A percentile compares a stretch with the other conserved stretches of the same genome.
Evolutionary conservation across 2,888 invertebrate species (phyloP).

Genomic region (Steinernema hermaphroditum): DNA sequence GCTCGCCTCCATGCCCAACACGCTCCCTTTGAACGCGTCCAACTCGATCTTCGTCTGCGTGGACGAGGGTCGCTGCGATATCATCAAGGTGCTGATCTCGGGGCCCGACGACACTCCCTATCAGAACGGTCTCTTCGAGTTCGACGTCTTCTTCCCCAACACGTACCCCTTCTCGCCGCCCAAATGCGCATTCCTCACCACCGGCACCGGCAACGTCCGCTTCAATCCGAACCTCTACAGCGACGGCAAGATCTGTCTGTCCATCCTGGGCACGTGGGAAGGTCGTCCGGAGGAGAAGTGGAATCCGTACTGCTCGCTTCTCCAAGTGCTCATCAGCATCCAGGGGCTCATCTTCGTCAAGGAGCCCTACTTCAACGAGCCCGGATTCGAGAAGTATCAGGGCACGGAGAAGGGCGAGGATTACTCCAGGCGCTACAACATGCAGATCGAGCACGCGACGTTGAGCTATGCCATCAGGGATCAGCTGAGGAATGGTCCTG

Average conservation of each 20-base stretch:
- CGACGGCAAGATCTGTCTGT: conserved; percentile 70
- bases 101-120: conserved; percentile 72
- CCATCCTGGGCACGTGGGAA: conserved; percentile 66
- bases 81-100: conserved; percentile 49
- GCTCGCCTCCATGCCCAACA: conserved; percentile 63
- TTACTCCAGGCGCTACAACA: conserved; percentile 62
- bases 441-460: conserved; percentile 65
- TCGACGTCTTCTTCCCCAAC: conserved; percentile 66
- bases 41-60: conserved; percentile 66
- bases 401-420: conserved; percentile 63
- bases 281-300: conserved; percentile 67
- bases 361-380: conserved; percentile 74
- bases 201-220: conserved; percentile 72
- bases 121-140: conserved; percentile 71
- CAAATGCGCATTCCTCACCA: conserved; percentile 72
- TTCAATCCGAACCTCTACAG: conserved; percentile 75
- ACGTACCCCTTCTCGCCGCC: conserved; percentile 73
- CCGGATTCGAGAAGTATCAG: conserved; percentile 70
- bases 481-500: conserved; percentile 56
- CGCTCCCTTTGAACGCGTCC: conserved; percentile 57
- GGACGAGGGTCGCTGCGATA: conserved; percentile 64
- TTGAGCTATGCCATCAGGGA: conserved; percentile 65
- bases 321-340: conserved; percentile 66
- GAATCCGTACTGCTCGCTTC: conserved; percentile 64
- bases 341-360: conserved; percentile 72